A percentile compares a stretch with the other conserved stretches of the same genome.
These are phyloP conservation scores for Porites evermanni DNA, from an alignment of 92 coral and sea anemone species.

Conservation along the genomic window DNA sequence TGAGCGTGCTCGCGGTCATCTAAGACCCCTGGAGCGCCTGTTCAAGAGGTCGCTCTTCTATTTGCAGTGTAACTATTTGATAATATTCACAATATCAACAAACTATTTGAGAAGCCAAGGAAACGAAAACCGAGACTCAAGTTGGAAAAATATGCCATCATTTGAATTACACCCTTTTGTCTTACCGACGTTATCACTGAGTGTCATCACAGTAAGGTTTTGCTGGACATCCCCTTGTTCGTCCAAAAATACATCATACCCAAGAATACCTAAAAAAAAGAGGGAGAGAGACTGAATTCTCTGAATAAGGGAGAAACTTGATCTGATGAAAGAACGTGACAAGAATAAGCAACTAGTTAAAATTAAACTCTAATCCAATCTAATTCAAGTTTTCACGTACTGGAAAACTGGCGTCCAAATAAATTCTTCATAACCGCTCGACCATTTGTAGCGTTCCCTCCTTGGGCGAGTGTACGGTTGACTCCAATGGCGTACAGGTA, in stretches of 20 bases:
- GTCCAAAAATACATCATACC: conserved; percentile 68
- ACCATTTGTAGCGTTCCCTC: conserved; percentile 72
- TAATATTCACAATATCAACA: no score
- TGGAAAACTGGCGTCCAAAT: conserved; percentile 69
- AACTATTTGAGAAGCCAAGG: no score
- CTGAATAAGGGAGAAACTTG: not conserved
- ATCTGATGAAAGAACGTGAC: not conserved
- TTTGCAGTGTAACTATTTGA: no score
- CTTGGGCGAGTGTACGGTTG: conserved; percentile 70
- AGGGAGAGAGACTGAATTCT: not conserved
- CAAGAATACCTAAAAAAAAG: conserved; percentile 70
- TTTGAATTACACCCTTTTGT: not conserved
- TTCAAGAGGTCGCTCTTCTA: no score
- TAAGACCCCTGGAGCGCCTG: no score
- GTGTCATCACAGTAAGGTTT: conserved; percentile 79
- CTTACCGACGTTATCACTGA: conserved; percentile 54
- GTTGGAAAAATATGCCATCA: not conserved
- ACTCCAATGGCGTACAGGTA: conserved; percentile 87
- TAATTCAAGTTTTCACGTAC: conserved; percentile 52
- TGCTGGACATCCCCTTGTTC: conserved; percentile 78
- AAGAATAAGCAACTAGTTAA: not conserved
- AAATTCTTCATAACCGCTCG: conserved; percentile 61
- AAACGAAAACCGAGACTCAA: no score
- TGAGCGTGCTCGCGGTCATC: no score
- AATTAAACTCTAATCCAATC: not conserved